These are phyloP conservation scores for Eudasyphora cyanicolor DNA, from an alignment of 2,888 invertebrate genomes.

Conservation along the genomic window DNA sequence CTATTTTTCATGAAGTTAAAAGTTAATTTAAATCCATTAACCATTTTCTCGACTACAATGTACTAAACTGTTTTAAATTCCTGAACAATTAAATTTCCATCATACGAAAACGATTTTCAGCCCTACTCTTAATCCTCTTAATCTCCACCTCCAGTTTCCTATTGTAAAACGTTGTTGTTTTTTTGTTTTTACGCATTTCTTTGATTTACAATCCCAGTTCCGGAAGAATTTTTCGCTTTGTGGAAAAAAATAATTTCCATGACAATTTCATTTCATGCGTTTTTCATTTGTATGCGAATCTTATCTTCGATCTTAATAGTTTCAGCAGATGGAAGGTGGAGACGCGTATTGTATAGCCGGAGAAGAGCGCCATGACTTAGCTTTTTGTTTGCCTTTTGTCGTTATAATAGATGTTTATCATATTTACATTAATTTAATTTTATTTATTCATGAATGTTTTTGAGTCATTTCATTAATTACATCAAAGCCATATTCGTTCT, in stretches of 20 bases:
- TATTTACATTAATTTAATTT: slow-evolving; percentile 47
- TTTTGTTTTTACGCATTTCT: neutral
- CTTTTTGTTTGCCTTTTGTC: slow-evolving; percentile 19
- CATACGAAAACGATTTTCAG: neutral
- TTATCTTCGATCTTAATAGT: slow-evolving; percentile 48
- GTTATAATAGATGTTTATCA: slow-evolving; percentile 45
- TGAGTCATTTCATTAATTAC: slow-evolving; percentile 49
- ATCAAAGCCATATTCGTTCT: slow-evolving; percentile 9
- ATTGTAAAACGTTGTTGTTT: neutral
- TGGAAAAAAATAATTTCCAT: neutral
- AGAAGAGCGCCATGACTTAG: neutral
- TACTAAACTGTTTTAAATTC: too few relatives aligned
- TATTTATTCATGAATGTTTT: slow-evolving; percentile 57
- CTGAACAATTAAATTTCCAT: neutral
- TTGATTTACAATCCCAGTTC: slow-evolving; percentile 17
- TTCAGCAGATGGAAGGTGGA: neutral
- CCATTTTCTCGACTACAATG: too few relatives aligned
- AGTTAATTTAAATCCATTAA: too few relatives aligned
- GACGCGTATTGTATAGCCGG: neutral
- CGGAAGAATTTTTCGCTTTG: neutral
- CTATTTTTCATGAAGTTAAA: too few relatives aligned
- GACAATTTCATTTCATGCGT: slow-evolving; percentile 21
- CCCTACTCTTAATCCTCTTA: neutral
- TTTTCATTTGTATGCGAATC: neutral
- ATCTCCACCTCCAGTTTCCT: neutral